Percentiles rank a stretch among this genome's conserved stretches.
phyloP scores from a whole-genome alignment of 2,888 invertebrate species.

The Heteromyza rotundicornis region DNA sequence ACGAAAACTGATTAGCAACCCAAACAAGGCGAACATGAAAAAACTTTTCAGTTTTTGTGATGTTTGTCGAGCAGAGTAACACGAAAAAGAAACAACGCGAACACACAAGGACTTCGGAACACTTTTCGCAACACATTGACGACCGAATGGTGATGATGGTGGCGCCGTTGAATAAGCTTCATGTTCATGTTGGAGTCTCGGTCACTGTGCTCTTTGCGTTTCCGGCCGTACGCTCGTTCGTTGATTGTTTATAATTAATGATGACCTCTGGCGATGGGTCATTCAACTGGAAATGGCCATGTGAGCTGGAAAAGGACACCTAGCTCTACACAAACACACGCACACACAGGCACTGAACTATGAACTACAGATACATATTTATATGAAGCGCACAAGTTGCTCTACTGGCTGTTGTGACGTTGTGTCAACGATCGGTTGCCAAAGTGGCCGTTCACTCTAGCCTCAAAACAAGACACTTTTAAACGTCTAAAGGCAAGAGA shows the following conservation, averaged over 20 bases:
- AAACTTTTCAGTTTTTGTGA: constrained; percentile 11
- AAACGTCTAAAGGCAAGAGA: no score
- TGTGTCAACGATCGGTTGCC: no score
- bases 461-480: no score
- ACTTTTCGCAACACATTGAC: neutral
- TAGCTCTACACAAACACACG: no score
- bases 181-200: neutral
- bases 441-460: no score
- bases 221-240: constrained; percentile 8
- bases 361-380: neutral
- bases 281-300: constrained; percentile 24
- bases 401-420: no score
- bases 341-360: neutral
- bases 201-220: neutral
- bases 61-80: neutral
- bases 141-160: neutral
- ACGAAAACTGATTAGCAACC: neutral
- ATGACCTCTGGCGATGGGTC: constrained; percentile 28
- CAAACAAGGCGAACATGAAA: neutral
- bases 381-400: no score
- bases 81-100: neutral
- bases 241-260: constrained; percentile 30
- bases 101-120: constrained; percentile 2
- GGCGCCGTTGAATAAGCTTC: neutral
- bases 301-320: neutral